A percentile compares a stretch with the other conserved stretches of the same genome.
These are phyloP conservation scores for Trissolcus brochymenae DNA, from an alignment of 2,888 invertebrate species.

Conservation along the genomic window DNA sequence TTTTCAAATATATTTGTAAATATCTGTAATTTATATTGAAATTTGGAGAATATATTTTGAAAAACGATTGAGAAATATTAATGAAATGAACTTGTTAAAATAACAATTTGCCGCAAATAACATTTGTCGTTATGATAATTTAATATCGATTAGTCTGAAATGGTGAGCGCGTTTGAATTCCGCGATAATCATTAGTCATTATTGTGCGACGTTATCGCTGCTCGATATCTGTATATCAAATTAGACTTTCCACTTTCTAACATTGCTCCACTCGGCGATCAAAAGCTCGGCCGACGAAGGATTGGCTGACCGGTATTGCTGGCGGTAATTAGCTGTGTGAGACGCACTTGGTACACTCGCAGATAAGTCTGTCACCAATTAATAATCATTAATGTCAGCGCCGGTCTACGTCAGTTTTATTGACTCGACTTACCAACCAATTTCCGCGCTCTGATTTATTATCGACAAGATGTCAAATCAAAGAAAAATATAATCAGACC, in stretches of 20 bases:
- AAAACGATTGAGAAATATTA: slow-evolving; percentile 4
- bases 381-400: slow-evolving; percentile 58
- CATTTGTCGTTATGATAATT: slow-evolving; percentile 21
- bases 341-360: slow-evolving; percentile 46
- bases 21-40: too few relatives aligned
- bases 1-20: too few relatives aligned
- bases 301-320: slow-evolving; percentile 30
- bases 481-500: slow-evolving; percentile 9
- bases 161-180: neutral
- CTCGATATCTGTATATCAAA: slow-evolving; percentile 50
- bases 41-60: too few relatives aligned
- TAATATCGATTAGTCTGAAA: slow-evolving; percentile 24
- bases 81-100: slow-evolving; percentile 34
- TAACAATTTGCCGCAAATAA: slow-evolving; percentile 28
- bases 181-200: slow-evolving; percentile 48
- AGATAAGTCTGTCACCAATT: slow-evolving; percentile 58
- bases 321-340: slow-evolving; percentile 50
- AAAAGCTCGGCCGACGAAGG: slow-evolving; percentile 26
- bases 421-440: slow-evolving; percentile 41
- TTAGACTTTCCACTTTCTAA: slow-evolving; percentile 56
- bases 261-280: slow-evolving; percentile 40
- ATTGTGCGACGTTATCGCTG: slow-evolving; percentile 40
- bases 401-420: slow-evolving; percentile 53
- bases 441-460: slow-evolving; percentile 41
- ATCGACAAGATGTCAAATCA: slow-evolving; percentile 20